phyloP scores from a whole-genome alignment of 1,140 invertebrate species.

The Oryzaephilus surinamensis region DNA sequence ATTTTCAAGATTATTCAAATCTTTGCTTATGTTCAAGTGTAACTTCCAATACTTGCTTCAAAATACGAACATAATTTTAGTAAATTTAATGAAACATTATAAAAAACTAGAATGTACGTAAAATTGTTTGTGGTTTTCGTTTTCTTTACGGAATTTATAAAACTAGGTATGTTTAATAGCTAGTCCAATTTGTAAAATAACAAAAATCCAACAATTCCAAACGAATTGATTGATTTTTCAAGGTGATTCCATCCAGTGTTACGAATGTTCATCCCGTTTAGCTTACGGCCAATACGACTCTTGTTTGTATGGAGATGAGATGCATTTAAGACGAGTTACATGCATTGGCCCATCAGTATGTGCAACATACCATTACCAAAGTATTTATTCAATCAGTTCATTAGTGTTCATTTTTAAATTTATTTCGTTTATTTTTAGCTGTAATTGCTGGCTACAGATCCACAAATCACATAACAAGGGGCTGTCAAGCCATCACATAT shows the following conservation, averaged over 20 bases:
- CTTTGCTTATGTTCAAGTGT: too few species aligned
- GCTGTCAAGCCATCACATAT: conserved; percentile 21
- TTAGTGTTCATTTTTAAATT: not conserved
- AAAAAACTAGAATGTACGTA: too few species aligned
- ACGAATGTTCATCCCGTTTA: not conserved
- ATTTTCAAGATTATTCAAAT: too few species aligned
- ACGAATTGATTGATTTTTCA: conserved; percentile 5
- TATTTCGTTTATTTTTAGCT: conserved; percentile 11
- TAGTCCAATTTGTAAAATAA: too few species aligned
- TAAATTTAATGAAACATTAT: too few species aligned
- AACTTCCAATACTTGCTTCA: too few species aligned
- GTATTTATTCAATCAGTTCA: conserved; percentile 11
- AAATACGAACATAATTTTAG: too few species aligned
- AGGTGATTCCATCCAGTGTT: too few species aligned
- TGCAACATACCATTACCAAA: conserved; percentile 23
- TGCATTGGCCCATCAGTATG: conserved; percentile 25
- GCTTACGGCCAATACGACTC: conserved; percentile 11
- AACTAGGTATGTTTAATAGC: too few species aligned
- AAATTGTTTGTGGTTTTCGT: too few species aligned
- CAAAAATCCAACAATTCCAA: conserved; percentile 20
- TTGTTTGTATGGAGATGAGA: conserved; percentile 19
- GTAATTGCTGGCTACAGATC: conserved; percentile 15
- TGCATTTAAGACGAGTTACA: conserved; percentile 14
- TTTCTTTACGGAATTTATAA: too few species aligned
- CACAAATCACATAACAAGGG: conserved; percentile 15